Conservation (phyloP, 2,888 invertebrate species). For the Willowsia nigromaculata region DNA sequence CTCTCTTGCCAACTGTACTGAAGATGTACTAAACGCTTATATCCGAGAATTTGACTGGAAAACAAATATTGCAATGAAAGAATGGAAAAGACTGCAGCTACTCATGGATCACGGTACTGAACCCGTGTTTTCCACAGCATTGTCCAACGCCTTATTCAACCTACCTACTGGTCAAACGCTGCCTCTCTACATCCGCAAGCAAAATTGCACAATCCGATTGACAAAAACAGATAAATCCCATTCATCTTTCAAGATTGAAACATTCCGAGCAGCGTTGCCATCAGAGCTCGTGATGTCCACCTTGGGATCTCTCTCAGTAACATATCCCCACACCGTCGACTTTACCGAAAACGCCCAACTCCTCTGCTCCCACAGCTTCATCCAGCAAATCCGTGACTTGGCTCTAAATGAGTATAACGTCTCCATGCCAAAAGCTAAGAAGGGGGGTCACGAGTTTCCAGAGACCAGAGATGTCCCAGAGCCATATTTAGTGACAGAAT, state of each 20-base stretch:
- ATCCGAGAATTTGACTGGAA: background rate
- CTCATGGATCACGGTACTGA: background rate
- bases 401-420: background rate
- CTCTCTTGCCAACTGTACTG: background rate
- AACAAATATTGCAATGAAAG: background rate
- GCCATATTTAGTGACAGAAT: slow-evolving; percentile 16
- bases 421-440: background rate
- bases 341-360: background rate
- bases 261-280: background rate
- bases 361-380: background rate
- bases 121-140: background rate
- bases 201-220: background rate
- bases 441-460: background rate
- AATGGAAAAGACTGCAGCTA: background rate
- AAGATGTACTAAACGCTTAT: background rate
- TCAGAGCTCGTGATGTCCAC: slow-evolving; percentile 6
- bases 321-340: slow-evolving; percentile 2
- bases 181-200: slow-evolving; percentile 28
- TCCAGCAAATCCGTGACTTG: slow-evolving; percentile 17
- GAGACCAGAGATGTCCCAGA: slow-evolving; percentile 13
- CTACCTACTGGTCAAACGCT: background rate
- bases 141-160: background rate
- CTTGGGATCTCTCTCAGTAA: background rate
- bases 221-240: background rate
- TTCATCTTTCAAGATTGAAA: background rate